Evolutionary conservation across 2,888 invertebrate species (phyloP), one percentile per base, ranked within the genome.

Genomic region (Lasius fuliginosus): DNA sequence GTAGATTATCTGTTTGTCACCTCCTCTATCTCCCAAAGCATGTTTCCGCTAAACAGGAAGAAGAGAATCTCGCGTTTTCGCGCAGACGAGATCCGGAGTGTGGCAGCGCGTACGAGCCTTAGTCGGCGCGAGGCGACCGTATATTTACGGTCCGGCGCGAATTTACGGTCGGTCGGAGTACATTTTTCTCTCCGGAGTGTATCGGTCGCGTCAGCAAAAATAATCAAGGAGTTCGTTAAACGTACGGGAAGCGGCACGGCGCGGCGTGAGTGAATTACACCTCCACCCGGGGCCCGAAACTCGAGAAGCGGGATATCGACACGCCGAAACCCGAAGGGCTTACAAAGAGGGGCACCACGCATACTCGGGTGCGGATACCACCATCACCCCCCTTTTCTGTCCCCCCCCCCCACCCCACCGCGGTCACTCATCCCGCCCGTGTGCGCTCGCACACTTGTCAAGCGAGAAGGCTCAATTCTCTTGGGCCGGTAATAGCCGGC

Each of bases 381-480:
- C 30, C 23, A 23, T 23, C 23, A 23, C 23, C 23, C 23, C 23
- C 23, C 23, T n/a, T n/a, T n/a, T n/a, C n/a, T n/a, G n/a, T n/a
- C n/a, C 23, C 0, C 23, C 23, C 23, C 23, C 23, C 23, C 23
- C 23, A 23, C 23, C 23, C 23, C 23, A 0, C 23, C 23, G 23
- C 23, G 23, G 23, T 23, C 23, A 23, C 23, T 23, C 23, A 23
- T 23, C 46, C 58, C 58, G 27, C 27, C n/a, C 56, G 27, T 76
- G 53, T 27, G 67, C 40, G 36, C 42, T 46, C 36, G 67, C 77
- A 73, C 77, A 75, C 71, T 87, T 85, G 89, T 89, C 89, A 90
- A 90, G 89, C 85, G 91, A 92, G 93, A 92, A 92, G 91, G 89
- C 92, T 92, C 92, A 92, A 93, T 93, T 93, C 89, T 23, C 84